Evolutionary conservation across 2,888 invertebrate genomes (phyloP).

Genomic region (Desoria tigrina): DNA sequence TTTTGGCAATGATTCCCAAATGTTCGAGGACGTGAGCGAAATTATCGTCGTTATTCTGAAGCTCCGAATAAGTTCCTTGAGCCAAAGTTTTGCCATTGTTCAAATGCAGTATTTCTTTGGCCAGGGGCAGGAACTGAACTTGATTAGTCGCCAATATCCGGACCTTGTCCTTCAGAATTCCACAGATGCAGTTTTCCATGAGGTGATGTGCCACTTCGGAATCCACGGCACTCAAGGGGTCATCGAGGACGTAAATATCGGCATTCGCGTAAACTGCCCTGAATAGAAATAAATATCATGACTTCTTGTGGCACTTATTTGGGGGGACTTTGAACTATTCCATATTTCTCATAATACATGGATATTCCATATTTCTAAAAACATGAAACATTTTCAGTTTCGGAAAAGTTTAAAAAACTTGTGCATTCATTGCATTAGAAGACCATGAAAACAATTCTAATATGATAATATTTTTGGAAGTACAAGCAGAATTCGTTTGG

Average conservation of each 20-base stretch:
- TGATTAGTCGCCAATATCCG: constrained; percentile 50
- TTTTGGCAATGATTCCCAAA: too few species aligned
- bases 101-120: constrained; percentile 39
- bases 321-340: not conserved
- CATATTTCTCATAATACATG: not conserved
- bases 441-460: too few species aligned
- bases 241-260: constrained; percentile 44
- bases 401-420: too few species aligned
- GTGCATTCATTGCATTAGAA: too few species aligned
- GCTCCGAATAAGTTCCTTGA: constrained; percentile 61
- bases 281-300: too few species aligned
- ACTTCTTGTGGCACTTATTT: too few species aligned
- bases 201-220: constrained; percentile 47
- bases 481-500: too few species aligned
- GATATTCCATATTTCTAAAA: not conserved
- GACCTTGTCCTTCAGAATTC: constrained; percentile 35
- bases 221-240: constrained; percentile 44
- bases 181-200: constrained; percentile 47
- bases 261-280: constrained; percentile 49
- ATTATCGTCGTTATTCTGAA: constrained; percentile 73
- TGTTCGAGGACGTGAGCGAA: constrained; percentile 76
- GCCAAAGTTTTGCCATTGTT: constrained; percentile 37
- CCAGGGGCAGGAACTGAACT: constrained; percentile 44
- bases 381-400: too few species aligned
- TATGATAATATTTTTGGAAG: too few species aligned